Evolutionary conservation across 2,113 vertebrate genomes (phyloP), one percentile per base, ranked within the genome.

Genomic region (Xenopus laevis): DNA sequence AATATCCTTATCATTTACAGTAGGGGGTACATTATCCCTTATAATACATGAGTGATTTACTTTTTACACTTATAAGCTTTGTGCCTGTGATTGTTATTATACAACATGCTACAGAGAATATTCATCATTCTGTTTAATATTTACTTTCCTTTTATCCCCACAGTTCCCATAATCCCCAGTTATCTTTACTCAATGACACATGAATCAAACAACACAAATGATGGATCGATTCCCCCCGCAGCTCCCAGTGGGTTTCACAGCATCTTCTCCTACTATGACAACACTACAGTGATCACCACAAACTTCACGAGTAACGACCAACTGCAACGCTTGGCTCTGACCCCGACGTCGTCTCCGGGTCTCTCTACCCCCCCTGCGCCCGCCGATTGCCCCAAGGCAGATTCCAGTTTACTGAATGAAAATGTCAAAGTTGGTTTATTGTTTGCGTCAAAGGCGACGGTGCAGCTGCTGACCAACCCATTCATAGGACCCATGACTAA

Each of bases 91-190:
- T 27, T 27, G 23, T 27, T 27, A 27, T 40, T 40, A 40, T 40
- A 40, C 1, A 9, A 9, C 2, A 7, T 6, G 33, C n/a, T n/a
- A n/a, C n/a, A n/a, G n/a, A n/a, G n/a, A n/a, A n/a, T n/a, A n/a
- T n/a, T n/a, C n/a, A n/a, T n/a, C n/a, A n/a, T n/a, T n/a, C 33
- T 9, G 6, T 40, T 40, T 40, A 40, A 50, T 16, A 13, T 16
- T 50, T 16, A 10, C 47, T 16, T 50, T 16, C 9, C 15, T 16
- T 50, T 50, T 50, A 7, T 50, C 4, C 11, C n/a, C 47, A 53
- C 85, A 99, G 97, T 99, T 77, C 97, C 97, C 84, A 99, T 99
- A 83, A 98, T 99, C 80, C 97, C 97, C 17, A 99, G 96, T 84
- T 98, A 98, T 85, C 80, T 99, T 82, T 98, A 98, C 84, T 89